Conservation (phyloP, 2,888 invertebrate genomes). For the Pterostichus niger region DNA sequence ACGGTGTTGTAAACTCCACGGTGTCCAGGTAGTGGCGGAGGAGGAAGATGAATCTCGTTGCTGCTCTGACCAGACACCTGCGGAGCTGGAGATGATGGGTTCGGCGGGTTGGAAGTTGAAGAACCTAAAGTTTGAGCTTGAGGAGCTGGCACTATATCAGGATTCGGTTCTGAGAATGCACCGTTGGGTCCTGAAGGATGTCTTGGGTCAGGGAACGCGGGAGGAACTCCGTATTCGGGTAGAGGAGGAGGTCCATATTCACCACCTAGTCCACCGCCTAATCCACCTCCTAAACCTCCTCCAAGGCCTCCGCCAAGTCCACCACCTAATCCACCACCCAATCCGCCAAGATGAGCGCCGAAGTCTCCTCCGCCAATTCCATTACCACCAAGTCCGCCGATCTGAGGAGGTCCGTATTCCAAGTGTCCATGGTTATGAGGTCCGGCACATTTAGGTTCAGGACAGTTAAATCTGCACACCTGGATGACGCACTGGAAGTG, state of each 20-base stretch:
- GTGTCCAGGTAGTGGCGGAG: conserved; percentile 90
- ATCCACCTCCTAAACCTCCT: conserved; percentile 77
- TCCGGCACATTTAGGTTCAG: conserved; percentile 92
- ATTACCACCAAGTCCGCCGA: conserved; percentile 70
- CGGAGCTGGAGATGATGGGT: conserved; percentile 79
- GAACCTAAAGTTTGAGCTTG: conserved; percentile 86
- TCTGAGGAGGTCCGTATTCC: conserved; percentile 84
- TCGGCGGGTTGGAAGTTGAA: conserved; percentile 84
- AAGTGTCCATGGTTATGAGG: conserved; percentile 72
- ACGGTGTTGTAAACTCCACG: conserved; percentile 90
- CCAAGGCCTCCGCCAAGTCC: conserved; percentile 74
- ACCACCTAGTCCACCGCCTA: conserved; percentile 76
- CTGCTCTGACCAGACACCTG: conserved; percentile 81
- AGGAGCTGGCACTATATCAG: conserved; percentile 89
- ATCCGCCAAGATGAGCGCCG: conserved; percentile 75
- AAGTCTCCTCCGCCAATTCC: conserved; percentile 75
- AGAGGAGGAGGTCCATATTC: conserved; percentile 87
- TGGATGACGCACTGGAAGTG: conserved; percentile 98
- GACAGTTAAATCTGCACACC: conserved; percentile 95
- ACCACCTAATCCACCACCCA: conserved; percentile 73
- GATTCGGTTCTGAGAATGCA: conserved; percentile 90
- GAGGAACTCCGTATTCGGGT: conserved; percentile 86
- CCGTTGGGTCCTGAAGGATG: conserved; percentile 92
- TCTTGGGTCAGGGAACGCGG: conserved; percentile 91
- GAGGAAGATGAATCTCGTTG: conserved; percentile 87